phyloP scores from a whole-genome alignment of 2,888 invertebrate genomes.

The Leptarthrus brevirostris region DNA sequence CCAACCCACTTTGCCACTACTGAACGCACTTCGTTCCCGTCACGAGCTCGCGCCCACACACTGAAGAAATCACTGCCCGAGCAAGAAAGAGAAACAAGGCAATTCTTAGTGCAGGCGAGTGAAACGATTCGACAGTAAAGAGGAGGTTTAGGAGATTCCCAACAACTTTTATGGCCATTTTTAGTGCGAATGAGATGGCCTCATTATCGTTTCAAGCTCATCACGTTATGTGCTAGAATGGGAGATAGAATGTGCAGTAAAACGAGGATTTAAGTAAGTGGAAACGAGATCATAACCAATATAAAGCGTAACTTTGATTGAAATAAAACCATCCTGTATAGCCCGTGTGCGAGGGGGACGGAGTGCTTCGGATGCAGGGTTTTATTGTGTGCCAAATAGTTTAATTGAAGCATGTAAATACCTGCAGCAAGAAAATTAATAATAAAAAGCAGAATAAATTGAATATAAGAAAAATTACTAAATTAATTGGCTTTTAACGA shows the following conservation, averaged over 20 bases:
- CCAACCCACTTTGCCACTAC: constrained; percentile 41
- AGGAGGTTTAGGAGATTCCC: constrained; percentile 26
- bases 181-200: constrained; percentile 68
- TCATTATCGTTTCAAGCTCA: constrained; percentile 64
- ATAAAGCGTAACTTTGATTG: constrained; percentile 68
- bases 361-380: constrained; percentile 5
- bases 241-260: constrained; percentile 67
- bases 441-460: constrained; percentile 48
- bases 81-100: neutral
- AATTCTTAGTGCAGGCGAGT: neutral
- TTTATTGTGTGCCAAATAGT: constrained; percentile 48
- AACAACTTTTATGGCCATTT: constrained; percentile 64
- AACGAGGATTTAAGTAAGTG: constrained; percentile 68
- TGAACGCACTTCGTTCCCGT: neutral
- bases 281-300: constrained; percentile 68
- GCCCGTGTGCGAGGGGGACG: constrained; percentile 45
- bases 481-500: constrained; percentile 53
- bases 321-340: constrained; percentile 59
- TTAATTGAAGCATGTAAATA: constrained; percentile 46
- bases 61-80: neutral
- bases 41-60: constrained; percentile 6
- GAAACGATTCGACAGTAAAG: constrained; percentile 15
- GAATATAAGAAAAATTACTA: constrained; percentile 51
- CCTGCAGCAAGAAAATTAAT: constrained; percentile 30
- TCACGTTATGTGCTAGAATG: constrained; percentile 62